Base-by-base conservation (phyloP, 2,113 vertebrate genomes). In the Pseudorectes ferrugineus region DNA sequence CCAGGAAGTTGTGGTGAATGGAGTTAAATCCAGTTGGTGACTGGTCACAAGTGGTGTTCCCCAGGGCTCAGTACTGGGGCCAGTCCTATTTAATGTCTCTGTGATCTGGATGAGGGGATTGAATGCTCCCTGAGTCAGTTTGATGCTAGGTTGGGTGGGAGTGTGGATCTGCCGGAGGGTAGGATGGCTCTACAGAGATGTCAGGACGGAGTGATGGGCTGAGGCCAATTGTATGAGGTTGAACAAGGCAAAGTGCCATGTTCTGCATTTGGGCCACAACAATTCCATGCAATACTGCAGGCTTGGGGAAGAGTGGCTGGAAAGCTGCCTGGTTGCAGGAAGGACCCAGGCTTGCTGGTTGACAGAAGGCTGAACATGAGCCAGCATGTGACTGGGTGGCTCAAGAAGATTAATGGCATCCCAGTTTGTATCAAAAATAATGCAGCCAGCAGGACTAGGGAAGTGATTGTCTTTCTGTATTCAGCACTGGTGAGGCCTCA, bases 401-500 rank as follows among this genome's bases (percentile, higher is more conserved):
- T 36, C 43, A 43, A 43, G 26, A 36, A 49, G 8, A 36, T 6
- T 48, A 49, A 20, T 23, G 10, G 5, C 14, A 49, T 49, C 14
- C 12, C 36, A 18, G 4, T 10, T 49, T 73, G 6, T 58, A 36
- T 24, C 4, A 58, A 43, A 88, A 58, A 43, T 28, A 65, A 49
- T 43, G 33, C 20, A 29, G 26, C 10, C 51, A 80, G 12, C 22
- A 65, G 18, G 26, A 73, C 51, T 11, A 57, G 43, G 36, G 5
- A 11, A 72, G 33, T 43, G 12, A 36, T 43, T 71, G 12, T 43
- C 58, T 10, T 63, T 63, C 31, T 33, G 6, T 36, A 43, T 22
- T 33, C 0, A 0, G 5, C 18, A 51, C 14, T 36, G 6, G 6
- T 43, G 58, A 73, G 14, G 33, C 23, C 10, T 24, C 36, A 65